Conservation (phyloP, 2,113 vertebrate species). For the Clarias magur region DNA sequence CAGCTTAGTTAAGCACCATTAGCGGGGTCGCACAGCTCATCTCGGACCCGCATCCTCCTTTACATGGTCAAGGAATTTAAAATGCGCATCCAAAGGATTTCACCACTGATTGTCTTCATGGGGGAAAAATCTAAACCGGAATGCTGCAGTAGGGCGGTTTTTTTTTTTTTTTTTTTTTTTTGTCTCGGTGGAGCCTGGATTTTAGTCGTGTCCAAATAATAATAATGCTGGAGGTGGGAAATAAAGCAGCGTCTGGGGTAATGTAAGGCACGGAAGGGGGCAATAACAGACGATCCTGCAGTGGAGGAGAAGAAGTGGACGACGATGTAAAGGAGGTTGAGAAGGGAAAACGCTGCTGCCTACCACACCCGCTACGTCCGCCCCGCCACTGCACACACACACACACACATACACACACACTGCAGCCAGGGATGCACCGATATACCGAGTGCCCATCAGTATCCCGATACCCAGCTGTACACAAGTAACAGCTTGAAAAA, state of each 20-base stretch:
- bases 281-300: not conserved
- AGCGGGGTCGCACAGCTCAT: slow-evolving; percentile 9
- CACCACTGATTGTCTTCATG: slow-evolving; percentile 41
- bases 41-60: not conserved
- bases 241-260: not conserved
- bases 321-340: slow-evolving; percentile 27
- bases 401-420: not conserved
- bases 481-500: not conserved
- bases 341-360: slow-evolving; percentile 21
- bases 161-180: slow-evolving; percentile 25
- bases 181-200: not conserved
- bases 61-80: slow-evolving; percentile 2
- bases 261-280: slow-evolving; percentile 18
- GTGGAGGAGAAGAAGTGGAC: slow-evolving; percentile 15
- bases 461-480: slow-evolving; percentile 24
- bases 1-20: slow-evolving; percentile 13
- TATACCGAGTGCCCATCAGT: slow-evolving; percentile 3
- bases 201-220: slow-evolving; percentile 4
- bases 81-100: slow-evolving; percentile 10
- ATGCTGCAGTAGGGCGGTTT: slow-evolving; percentile 74
- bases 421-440: slow-evolving; percentile 21
- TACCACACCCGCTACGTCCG: slow-evolving; percentile 41
- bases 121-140: slow-evolving; percentile 31
- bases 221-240: not conserved
- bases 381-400: slow-evolving; percentile 19